A percentile compares a stretch with the other conserved stretches of the same genome.
phyloP scores from a whole-genome alignment of 2,113 vertebrate genomes.

The Dromas ardeola region DNA sequence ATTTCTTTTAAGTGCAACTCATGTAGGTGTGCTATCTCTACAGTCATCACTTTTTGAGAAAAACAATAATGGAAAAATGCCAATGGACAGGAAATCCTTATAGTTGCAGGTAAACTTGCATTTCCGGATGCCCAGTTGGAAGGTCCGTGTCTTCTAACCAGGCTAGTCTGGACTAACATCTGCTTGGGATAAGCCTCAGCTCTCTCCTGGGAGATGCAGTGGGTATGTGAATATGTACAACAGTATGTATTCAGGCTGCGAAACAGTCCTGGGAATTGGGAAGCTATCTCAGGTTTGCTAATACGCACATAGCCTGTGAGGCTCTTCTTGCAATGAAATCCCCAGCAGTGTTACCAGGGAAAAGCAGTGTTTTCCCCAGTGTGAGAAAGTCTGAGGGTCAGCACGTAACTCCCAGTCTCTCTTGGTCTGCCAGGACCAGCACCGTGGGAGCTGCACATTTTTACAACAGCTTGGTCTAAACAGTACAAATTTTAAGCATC shows the following conservation, averaged over 20 bases:
- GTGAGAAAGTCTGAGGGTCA: background rate
- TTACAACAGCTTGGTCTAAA: background rate
- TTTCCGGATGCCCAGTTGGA: background rate
- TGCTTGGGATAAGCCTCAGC: background rate
- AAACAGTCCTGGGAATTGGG: background rate
- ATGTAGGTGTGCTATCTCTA: background rate
- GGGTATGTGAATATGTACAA: background rate
- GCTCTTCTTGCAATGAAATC: background rate
- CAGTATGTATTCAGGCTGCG: background rate
- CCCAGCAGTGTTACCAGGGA: background rate
- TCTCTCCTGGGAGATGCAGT: background rate
- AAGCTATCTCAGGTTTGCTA: background rate
- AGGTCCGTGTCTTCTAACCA: background rate
- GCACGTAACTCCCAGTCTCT: background rate
- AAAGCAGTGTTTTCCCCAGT: background rate
- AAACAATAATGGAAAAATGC: background rate
- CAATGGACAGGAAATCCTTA: background rate
- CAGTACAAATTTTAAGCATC: background rate
- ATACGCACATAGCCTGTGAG: background rate
- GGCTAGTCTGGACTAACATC: background rate
- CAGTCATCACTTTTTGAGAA: background rate
- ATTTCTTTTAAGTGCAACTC: background rate
- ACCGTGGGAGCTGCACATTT: background rate
- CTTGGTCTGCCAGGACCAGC: background rate
- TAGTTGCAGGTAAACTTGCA: background rate